phyloP scores from a whole-genome alignment of 1,140 invertebrate species.

The Dendroctonus ponderosae region DNA sequence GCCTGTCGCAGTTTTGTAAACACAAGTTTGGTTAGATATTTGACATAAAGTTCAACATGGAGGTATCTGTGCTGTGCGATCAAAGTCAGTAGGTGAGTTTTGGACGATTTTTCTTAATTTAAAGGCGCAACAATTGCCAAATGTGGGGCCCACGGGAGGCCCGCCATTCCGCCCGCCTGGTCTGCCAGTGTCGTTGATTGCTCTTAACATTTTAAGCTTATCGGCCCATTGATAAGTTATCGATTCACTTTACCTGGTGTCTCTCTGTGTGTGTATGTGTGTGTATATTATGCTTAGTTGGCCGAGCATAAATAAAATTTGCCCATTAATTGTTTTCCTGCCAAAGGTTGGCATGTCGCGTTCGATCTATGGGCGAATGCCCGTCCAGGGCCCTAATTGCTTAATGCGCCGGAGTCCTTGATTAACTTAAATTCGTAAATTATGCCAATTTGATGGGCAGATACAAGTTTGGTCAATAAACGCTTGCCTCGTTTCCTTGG shows the following conservation, averaged over 20 bases:
- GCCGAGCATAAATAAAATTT: slow-evolving; percentile 13
- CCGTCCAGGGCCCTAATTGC: slow-evolving; percentile 18
- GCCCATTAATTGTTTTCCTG: slow-evolving; percentile 16
- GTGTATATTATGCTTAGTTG: slow-evolving; percentile 16
- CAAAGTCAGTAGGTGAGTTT: slow-evolving; percentile 32
- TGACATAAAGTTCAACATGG: slow-evolving; percentile 35
- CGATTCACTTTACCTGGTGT: slow-evolving; percentile 25
- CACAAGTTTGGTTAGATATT: slow-evolving; percentile 34
- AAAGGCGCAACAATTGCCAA: too few species aligned
- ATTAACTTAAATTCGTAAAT: slow-evolving; percentile 30
- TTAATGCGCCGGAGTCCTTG: slow-evolving; percentile 18
- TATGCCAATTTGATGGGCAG: slow-evolving; percentile 18
- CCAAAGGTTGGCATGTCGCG: slow-evolving; percentile 22
- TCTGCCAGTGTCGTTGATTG: neutral
- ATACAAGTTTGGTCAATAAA: slow-evolving; percentile 28
- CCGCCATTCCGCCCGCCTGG: too few species aligned
- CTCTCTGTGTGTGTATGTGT: neutral
- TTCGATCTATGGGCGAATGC: neutral
- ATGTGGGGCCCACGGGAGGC: too few species aligned
- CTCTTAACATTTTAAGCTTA: neutral
- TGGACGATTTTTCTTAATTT: slow-evolving; percentile 9
- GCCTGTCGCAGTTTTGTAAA: slow-evolving; percentile 30
- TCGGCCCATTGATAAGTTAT: slow-evolving; percentile 10
- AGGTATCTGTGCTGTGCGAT: slow-evolving; percentile 32
- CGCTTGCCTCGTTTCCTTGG: slow-evolving; percentile 12